Evolutionary conservation across 2,113 vertebrate species (phyloP), one percentile per base, ranked within the genome.

Genomic region (Merops nubicus): DNA sequence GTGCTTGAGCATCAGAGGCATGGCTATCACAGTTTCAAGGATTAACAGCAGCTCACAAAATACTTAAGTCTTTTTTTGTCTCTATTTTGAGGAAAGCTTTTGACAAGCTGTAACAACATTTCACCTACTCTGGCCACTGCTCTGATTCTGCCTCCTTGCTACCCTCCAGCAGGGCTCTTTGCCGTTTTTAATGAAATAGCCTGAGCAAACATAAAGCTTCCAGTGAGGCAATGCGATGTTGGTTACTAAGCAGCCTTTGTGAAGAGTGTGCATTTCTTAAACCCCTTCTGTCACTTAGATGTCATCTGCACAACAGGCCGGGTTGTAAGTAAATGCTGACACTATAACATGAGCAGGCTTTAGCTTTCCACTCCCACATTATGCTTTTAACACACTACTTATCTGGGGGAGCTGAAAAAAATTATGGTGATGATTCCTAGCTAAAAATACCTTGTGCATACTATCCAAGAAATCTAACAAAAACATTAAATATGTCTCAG

Each of bases 181-280:
- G 76, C 64, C 85, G 77, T 4, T 92, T 88, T 90, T 80, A 59
- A 68, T 92, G 64, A 51, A 78, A 74, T n/a, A 74, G 38, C 59
- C 50, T 92, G 79, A 77, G 43, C 83, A 95, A 96, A 92, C 82
- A 89, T 6, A 51, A 15, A 85, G 79, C 75, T 65, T 53, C 50
- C 47, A 86, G 85, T 6, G 53, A 74, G 89, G 56, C 83, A 68
- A 22, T 68, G 91, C 1, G 3, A 6, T 9, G 48, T 2, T 57
- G 68, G 95, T 93, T 88, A 89, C 91, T 63, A 69, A 89, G 73
- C 81, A 94, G 86, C 72, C 56, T 92, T 68, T 91, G 86, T 79
- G 19, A 85, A 28, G 84, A 81, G 56, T 1, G 5, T 53, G 56
- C 51, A 16, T 34, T 74, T 28, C 79, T 86, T 54, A 62, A 80